Evolutionary conservation across 1,140 invertebrate genomes (phyloP), one percentile per base, ranked within the genome.

Genomic region (Sarcophaga bullata): DNA sequence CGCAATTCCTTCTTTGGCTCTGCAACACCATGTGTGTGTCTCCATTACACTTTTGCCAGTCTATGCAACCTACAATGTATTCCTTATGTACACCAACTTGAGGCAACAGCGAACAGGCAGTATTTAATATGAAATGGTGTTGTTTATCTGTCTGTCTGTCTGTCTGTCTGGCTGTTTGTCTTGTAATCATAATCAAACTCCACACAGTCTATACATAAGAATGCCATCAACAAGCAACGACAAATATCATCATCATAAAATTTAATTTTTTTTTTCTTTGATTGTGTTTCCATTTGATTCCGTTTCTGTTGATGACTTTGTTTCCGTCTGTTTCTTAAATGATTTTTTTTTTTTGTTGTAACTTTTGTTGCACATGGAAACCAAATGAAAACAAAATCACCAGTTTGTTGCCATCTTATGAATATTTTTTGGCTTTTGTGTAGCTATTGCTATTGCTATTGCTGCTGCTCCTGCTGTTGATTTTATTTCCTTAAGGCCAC

Each of bases 401-500:
- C 47, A 76, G 48, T 47, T 58, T 58, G 54, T 58, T 58, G 13
- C 54, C 54, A 58, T 58, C n/a, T 58, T n/a, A 68, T 25, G 19
- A 68, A 19, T 68, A 19, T 19, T 19, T n/a, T 68, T 19, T 68
- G 8, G n/a, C 19, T 68, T 68, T 19, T 68, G 62, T 19, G 62
- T 75, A 48, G 9, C 47, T 72, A 6, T 72, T 76, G 75, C 13
- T 50, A n/a, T 78, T 78, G 75, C 37, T 72, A n/a, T 25, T 25
- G 17, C 37, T 25, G 19, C 19, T 17, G 17, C 19, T 11, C 19
- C 62, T 72, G 17, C 37, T 72, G 62, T 72, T 17, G 62, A 72
- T 72, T 72, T 72, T 25, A 72, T 72, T 78, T 78, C n/a, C 75
- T 48, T 78, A 50, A 78, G 50, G 75, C n/a, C 48, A 48, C 50